phyloP scores from a whole-genome alignment of 2,888 invertebrate genomes.

The Monochamus alternatus region DNA sequence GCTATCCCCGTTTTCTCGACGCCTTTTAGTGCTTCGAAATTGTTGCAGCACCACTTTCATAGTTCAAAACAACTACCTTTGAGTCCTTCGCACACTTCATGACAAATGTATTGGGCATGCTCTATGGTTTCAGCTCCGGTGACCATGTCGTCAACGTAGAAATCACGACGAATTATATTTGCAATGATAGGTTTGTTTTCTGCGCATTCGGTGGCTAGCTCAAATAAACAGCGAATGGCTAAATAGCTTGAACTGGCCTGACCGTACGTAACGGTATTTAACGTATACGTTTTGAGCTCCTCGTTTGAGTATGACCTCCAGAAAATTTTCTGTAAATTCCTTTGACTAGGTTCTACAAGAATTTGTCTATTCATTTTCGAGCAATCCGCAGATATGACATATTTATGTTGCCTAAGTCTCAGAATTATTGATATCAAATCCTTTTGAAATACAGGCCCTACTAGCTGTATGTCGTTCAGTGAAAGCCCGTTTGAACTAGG shows the following conservation, averaged over 20 bases:
- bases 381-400: background rate
- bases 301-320: background rate
- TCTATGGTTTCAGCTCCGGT: too few relatives aligned
- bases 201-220: constrained; percentile 21
- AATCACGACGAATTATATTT: constrained; percentile 26
- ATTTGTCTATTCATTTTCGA: constrained; percentile 13
- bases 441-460: constrained; percentile 5
- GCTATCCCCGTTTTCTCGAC: background rate
- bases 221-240: constrained; percentile 35
- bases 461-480: background rate
- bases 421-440: background rate
- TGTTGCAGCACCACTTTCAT: background rate
- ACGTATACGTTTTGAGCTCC: background rate
- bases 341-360: background rate
- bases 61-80: background rate
- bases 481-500: background rate
- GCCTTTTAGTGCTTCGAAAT: background rate
- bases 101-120: constrained; percentile 38
- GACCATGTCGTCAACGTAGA: constrained; percentile 41
- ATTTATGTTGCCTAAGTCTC: constrained; percentile 3
- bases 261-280: constrained; percentile 8
- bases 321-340: background rate
- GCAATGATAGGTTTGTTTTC: constrained; percentile 27
- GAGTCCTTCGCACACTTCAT: background rate
- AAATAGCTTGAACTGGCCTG: constrained; percentile 36